These are phyloP conservation scores for Azorinus chamasolen DNA, from an alignment of 2,888 invertebrate species.

Conservation along the genomic window DNA sequence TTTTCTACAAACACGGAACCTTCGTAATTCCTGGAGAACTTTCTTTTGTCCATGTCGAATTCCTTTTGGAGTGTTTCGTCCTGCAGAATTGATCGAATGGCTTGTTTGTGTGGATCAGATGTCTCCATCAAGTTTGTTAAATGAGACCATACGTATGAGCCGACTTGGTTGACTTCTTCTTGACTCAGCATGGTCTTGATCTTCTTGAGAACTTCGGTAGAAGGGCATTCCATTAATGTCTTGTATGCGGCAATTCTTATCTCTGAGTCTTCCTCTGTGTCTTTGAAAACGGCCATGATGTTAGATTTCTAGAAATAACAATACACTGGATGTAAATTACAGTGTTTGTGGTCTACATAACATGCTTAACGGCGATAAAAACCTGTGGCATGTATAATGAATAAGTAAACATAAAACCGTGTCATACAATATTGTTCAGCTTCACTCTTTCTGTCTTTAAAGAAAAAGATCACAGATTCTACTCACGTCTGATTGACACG, in stretches of 20 bases:
- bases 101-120: constrained; percentile 93
- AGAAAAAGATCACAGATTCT: too few species aligned
- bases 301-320: constrained; percentile 76
- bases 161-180: constrained; percentile 90
- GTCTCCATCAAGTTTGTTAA: constrained; percentile 95
- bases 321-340: too few species aligned
- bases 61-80: constrained; percentile 93
- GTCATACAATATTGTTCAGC: too few species aligned
- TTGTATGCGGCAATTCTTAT: constrained; percentile 95
- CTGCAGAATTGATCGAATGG: constrained; percentile 94
- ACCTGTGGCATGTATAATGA: too few species aligned
- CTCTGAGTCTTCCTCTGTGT: constrained; percentile 92
- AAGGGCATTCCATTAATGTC: constrained; percentile 96
- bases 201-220: constrained; percentile 91
- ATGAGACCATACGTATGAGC: constrained; percentile 98
- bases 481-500: constrained; percentile 88
- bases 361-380: too few species aligned
- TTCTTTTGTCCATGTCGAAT: constrained; percentile 94
- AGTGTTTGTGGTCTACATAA: too few species aligned
- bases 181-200: constrained; percentile 88
- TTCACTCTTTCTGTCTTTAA: too few species aligned
- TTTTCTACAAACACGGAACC: constrained; percentile 92
- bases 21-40: constrained; percentile 97
- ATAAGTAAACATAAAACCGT: too few species aligned
- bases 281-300: constrained; percentile 90